Conservation (phyloP, 2,113 vertebrate genomes). For the Paratilapia polleni region DNA sequence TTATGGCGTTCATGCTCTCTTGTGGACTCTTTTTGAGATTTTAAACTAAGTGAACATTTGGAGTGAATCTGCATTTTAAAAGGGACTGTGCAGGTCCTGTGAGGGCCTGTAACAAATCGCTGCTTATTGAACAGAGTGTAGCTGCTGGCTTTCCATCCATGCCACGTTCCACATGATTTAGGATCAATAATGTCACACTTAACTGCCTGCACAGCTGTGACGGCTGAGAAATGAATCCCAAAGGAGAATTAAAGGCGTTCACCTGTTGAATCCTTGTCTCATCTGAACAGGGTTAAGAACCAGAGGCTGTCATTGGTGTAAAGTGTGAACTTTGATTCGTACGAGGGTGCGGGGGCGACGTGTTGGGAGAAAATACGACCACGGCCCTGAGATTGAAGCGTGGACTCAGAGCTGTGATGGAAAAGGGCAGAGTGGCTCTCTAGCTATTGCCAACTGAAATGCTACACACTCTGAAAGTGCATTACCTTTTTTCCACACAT, state of each 20-base stretch:
- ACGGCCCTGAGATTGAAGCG: conserved; percentile 35
- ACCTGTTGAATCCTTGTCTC: conserved; percentile 51
- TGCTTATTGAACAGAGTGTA: not conserved
- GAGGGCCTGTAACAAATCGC: not conserved
- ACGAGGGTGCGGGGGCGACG: conserved; percentile 10
- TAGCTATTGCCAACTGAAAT: conserved; percentile 45
- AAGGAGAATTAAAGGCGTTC: conserved; percentile 43
- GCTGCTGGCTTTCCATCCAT: not conserved
- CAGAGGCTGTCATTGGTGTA: conserved; percentile 32
- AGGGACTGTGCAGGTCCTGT: not conserved
- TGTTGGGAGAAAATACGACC: conserved; percentile 42
- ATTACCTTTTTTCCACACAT: conserved; percentile 32
- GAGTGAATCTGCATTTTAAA: not conserved
- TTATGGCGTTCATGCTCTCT: not conserved
- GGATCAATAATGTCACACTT: not conserved
- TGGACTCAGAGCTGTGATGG: conserved; percentile 38
- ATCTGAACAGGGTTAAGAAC: conserved; percentile 47
- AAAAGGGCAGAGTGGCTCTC: conserved; percentile 50
- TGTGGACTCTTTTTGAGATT: not conserved
- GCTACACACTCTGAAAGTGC: conserved; percentile 40
- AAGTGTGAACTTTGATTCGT: conserved; percentile 50
- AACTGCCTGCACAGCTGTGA: not conserved
- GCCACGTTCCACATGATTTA: not conserved
- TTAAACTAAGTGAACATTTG: not conserved
- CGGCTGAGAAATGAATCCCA: not conserved